Evolutionary conservation across 2,888 invertebrate species (phyloP).

Genomic region (Calliphora vomitoria): DNA sequence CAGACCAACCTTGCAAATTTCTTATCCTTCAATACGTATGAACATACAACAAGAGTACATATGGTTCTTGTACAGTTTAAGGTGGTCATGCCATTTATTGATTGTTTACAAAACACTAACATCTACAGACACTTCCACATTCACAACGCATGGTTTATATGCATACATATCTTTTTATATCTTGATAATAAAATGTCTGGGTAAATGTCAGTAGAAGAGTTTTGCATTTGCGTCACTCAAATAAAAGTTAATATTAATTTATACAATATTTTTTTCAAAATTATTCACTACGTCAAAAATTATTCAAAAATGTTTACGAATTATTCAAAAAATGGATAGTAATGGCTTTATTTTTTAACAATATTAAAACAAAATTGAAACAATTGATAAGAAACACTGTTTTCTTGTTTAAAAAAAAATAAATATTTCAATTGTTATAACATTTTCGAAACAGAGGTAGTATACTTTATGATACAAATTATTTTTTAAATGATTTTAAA

Average conservation of each 20-base stretch:
- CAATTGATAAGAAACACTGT: no score
- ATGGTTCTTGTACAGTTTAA: constrained; percentile 19
- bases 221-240: constrained; percentile 22
- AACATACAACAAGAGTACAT: neutral
- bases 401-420: no score
- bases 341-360: no score
- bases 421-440: no score
- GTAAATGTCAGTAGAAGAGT: neutral
- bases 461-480: no score
- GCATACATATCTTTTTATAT: neutral
- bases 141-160: constrained; percentile 6
- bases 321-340: no score
- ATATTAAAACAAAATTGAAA: no score
- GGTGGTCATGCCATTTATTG: constrained; percentile 43
- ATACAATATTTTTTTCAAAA: no score
- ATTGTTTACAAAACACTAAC: constrained; percentile 40
- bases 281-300: no score
- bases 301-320: no score
- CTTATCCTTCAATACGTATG: neutral
- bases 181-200: constrained; percentile 31
- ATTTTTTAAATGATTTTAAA: no score
- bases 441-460: no score
- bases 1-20: neutral
- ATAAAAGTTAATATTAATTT: neutral
- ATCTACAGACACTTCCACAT: neutral